phyloP scores from a whole-genome alignment of 1,140 invertebrate genomes.

The Bombus haemorrhoidalis region DNA sequence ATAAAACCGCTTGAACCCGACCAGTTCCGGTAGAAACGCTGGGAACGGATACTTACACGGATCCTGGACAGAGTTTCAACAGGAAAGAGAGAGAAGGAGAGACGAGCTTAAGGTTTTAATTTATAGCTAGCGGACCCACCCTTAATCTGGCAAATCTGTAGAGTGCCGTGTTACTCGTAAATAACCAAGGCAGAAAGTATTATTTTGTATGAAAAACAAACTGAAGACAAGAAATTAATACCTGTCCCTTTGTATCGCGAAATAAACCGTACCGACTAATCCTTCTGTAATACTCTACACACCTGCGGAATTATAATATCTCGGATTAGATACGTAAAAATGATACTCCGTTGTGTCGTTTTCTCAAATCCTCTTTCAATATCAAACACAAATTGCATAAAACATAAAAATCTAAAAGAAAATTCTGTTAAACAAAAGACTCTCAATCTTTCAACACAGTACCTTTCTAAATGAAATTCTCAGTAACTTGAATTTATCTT shows the following conservation, averaged over 20 bases:
- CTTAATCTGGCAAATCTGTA: slow-evolving; percentile 70
- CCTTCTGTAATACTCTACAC: not conserved
- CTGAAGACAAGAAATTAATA: slow-evolving; percentile 64
- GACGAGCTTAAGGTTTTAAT: slow-evolving; percentile 66
- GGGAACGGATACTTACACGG: slow-evolving; percentile 53
- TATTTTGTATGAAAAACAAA: slow-evolving; percentile 58
- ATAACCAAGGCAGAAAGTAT: slow-evolving; percentile 64
- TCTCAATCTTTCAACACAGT: not conserved
- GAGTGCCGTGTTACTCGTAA: slow-evolving; percentile 66
- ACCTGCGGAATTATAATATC: not conserved
- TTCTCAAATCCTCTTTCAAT: not conserved
- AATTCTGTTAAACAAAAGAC: no score
- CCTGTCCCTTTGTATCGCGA: slow-evolving; percentile 38
- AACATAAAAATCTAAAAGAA: not conserved
- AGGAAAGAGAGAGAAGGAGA: slow-evolving; percentile 43
- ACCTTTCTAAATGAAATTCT: not conserved
- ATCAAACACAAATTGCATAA: not conserved
- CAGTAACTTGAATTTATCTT: not conserved
- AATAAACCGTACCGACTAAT: slow-evolving; percentile 52
- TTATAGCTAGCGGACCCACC: slow-evolving; percentile 63
- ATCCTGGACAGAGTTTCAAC: slow-evolving; percentile 51
- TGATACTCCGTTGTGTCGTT: not conserved
- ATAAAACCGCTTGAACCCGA: slow-evolving; percentile 21
- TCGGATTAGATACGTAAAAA: not conserved
- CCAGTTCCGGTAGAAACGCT: slow-evolving; percentile 19